These are phyloP conservation scores for Dreissena rostriformis DNA, from an alignment of 1,140 invertebrate genomes.

Conservation along the genomic window DNA sequence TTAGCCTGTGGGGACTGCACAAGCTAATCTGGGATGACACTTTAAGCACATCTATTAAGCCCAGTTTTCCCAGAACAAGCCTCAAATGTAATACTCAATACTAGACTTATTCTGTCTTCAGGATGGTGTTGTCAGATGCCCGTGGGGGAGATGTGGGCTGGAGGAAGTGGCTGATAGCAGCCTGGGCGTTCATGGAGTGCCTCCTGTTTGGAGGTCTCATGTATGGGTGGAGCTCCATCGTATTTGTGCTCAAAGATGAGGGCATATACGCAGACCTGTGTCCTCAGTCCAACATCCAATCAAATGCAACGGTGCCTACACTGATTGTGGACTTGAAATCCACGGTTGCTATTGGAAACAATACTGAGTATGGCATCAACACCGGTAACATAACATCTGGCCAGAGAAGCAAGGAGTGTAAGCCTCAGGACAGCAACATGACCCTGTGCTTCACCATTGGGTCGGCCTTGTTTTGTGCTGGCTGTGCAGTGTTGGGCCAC, in stretches of 20 bases:
- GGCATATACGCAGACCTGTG: slow-evolving; percentile 59
- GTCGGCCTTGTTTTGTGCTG: slow-evolving; percentile 64
- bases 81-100: no score
- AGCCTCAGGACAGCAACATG: slow-evolving; percentile 57
- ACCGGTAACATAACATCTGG: not conserved
- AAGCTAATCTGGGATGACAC: no score
- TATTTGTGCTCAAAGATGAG: slow-evolving; percentile 63
- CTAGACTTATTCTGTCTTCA: not conserved
- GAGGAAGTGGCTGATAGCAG: slow-evolving; percentile 49
- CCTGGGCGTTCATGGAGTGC: slow-evolving; percentile 63
- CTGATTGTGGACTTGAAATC: not conserved
- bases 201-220: slow-evolving; percentile 63
- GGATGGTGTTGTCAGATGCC: slow-evolving; percentile 39
- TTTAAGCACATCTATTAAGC: no score
- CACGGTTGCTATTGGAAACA: not conserved
- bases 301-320: not conserved
- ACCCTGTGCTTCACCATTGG: slow-evolving; percentile 66
- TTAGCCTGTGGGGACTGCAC: no score
- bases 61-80: no score
- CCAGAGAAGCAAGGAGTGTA: slow-evolving; percentile 20
- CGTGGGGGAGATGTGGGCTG: slow-evolving; percentile 44
- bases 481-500: slow-evolving; percentile 66
- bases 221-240: slow-evolving; percentile 66
- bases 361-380: not conserved
- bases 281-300: not conserved